These are phyloP conservation scores for Phthorimaea operculella DNA, from an alignment of 1,140 invertebrate species.

Conservation along the genomic window DNA sequence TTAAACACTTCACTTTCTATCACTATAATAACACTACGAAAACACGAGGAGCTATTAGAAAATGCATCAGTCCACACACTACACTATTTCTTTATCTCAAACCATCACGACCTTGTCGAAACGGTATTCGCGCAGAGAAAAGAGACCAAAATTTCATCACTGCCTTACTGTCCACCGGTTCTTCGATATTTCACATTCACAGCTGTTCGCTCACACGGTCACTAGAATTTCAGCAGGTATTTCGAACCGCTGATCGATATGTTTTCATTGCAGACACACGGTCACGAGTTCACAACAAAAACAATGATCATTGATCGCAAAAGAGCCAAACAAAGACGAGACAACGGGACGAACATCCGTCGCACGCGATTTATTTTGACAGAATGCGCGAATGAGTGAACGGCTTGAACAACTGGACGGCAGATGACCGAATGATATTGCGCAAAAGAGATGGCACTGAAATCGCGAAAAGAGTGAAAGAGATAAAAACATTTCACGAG, in stretches of 20 bases:
- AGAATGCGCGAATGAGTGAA: neutral
- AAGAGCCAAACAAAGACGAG: neutral
- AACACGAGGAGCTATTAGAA: conserved; percentile 23
- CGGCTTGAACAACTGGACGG: neutral
- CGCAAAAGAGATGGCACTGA: neutral
- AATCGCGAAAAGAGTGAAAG: neutral
- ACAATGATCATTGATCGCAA: conserved; percentile 5
- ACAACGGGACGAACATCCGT: neutral
- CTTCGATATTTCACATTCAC: conserved; percentile 10
- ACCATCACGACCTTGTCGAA: conserved; percentile 36
- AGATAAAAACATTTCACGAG: neutral
- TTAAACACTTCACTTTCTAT: conserved; percentile 21
- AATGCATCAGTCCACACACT: conserved; percentile 40
- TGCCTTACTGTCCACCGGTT: conserved; percentile 15
- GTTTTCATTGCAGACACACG: conserved; percentile 1
- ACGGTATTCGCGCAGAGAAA: conserved; percentile 39
- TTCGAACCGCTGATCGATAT: neutral
- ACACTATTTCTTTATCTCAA: conserved; percentile 22
- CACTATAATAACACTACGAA: conserved; percentile 35
- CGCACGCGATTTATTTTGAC: conserved; percentile 1
- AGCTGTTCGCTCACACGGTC: neutral
- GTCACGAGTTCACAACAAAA: conserved; percentile 5
- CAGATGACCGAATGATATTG: neutral
- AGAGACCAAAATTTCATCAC: conserved; percentile 27
- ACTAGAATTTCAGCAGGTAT: neutral